These are phyloP conservation scores for Okapia johnstoni DNA, from an alignment of 2,113 vertebrate species.

Conservation along the genomic window DNA sequence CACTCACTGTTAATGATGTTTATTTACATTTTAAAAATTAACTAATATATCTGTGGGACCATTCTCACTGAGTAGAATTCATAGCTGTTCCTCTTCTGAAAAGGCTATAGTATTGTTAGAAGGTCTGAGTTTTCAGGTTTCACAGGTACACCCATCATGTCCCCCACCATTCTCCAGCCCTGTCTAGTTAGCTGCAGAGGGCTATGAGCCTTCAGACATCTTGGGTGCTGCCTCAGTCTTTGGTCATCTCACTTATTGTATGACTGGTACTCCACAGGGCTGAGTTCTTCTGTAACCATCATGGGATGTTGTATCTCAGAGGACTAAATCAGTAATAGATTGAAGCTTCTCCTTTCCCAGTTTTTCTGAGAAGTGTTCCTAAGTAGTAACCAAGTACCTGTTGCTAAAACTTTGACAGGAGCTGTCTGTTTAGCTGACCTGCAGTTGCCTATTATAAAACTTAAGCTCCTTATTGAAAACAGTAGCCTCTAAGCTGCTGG, in stretches of 20 bases:
- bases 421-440: neutral
- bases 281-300: neutral
- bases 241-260: neutral
- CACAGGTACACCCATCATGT: neutral
- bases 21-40: neutral
- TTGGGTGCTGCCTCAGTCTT: neutral
- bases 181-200: neutral
- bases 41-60: neutral
- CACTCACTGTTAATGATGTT: neutral
- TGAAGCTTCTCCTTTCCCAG: neutral
- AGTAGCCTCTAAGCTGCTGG: neutral
- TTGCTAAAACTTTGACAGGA: neutral
- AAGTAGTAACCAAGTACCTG: neutral
- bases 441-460: neutral
- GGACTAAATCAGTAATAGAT: neutral
- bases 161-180: neutral
- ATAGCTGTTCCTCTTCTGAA: neutral
- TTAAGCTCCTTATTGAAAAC: neutral
- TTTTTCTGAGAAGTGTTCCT: neutral
- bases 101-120: neutral
- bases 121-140: neutral
- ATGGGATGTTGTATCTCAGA: neutral
- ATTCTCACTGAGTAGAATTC: neutral
- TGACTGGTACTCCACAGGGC: neutral
- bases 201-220: neutral